Percentiles rank a stretch among this genome's conserved stretches.
phyloP scores from a whole-genome alignment of 2,888 invertebrate genomes.

The Pseudeuparius sepicola region DNA sequence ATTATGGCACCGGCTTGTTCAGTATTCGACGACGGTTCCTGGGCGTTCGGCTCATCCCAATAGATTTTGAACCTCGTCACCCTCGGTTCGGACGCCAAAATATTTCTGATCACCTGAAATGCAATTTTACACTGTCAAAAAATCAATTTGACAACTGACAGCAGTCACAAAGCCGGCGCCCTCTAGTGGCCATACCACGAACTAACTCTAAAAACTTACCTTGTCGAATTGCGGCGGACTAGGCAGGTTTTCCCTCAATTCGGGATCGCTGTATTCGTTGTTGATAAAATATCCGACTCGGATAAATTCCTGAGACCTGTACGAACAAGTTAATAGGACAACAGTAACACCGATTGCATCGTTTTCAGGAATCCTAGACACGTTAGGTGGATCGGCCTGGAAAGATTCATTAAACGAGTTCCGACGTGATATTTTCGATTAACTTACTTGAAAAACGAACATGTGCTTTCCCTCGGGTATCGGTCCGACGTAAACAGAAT shows the following conservation, averaged over 20 bases:
- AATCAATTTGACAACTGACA: neutral
- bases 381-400: constrained; percentile 92
- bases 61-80: constrained; percentile 96
- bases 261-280: constrained; percentile 90
- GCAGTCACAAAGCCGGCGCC: neutral
- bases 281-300: constrained; percentile 98
- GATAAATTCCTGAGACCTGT: constrained; percentile 85
- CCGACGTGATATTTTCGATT: neutral
- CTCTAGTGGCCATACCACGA: too few relatives aligned
- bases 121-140: constrained; percentile 4
- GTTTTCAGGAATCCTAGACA: constrained; percentile 84
- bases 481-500: constrained; percentile 96
- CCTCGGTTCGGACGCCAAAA: constrained; percentile 80
- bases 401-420: constrained; percentile 33
- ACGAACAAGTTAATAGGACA: constrained; percentile 89
- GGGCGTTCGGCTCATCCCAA: constrained; percentile 69
- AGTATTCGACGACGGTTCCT: constrained; percentile 37
- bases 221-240: constrained; percentile 88
- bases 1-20: constrained; percentile 40
- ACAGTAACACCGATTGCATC: constrained; percentile 99
- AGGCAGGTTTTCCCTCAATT: constrained; percentile 90
- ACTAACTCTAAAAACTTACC: constrained; percentile 45
- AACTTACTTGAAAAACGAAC: constrained; percentile 81
- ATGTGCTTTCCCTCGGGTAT: constrained; percentile 94
- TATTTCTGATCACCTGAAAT: constrained; percentile 57